A percentile compares a stretch with the other conserved stretches of the same genome.
These are phyloP conservation scores for Calephelis nemesis DNA, from an alignment of 1,140 invertebrate genomes.

Conservation along the genomic window DNA sequence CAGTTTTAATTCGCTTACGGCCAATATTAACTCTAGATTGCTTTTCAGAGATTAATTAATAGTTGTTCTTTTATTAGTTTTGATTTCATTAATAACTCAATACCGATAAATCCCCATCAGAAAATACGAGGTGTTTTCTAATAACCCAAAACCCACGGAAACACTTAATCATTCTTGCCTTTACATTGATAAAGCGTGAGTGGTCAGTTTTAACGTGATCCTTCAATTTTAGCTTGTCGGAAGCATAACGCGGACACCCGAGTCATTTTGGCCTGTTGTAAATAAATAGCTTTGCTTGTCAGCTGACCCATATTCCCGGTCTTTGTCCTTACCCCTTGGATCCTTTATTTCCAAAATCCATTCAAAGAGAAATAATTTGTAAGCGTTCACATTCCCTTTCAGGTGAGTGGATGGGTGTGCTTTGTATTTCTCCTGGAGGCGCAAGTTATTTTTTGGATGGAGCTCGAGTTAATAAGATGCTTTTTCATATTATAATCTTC, in stretches of 20 bases:
- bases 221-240: slow-evolving; percentile 6
- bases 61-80: too few species aligned
- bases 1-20: too few species aligned
- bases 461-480: too few species aligned
- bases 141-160: background rate
- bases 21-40: too few species aligned
- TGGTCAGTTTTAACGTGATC: slow-evolving; percentile 4
- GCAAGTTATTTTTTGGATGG: too few species aligned
- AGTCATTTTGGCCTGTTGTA: background rate
- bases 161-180: background rate
- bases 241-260: background rate
- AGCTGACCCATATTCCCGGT: background rate
- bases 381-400: too few species aligned
- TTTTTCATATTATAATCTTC: too few species aligned
- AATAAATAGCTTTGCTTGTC: slow-evolving; percentile 1
- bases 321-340: background rate
- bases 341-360: background rate
- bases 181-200: slow-evolving; percentile 11
- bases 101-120: too few species aligned
- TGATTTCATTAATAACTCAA: background rate
- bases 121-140: background rate
- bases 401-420: too few species aligned
- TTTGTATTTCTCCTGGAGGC: too few species aligned
- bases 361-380: too few species aligned
- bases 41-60: too few species aligned